Base-by-base conservation (phyloP, 2,113 vertebrate species). In the Leptocoma aspasia region DNA sequence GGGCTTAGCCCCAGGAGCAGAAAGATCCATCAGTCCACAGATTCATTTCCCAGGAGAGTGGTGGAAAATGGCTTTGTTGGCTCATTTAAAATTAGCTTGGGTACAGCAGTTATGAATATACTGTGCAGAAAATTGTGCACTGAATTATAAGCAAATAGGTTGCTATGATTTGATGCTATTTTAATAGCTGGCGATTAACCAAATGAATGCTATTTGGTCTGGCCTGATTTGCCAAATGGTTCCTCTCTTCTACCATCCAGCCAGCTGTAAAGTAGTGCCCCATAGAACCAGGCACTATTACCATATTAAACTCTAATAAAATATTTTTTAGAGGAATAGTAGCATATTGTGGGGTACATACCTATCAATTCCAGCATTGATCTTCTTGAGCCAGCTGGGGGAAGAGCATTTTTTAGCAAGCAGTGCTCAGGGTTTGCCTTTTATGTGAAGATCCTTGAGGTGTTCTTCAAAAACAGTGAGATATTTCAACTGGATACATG, bases 391-490 rank as follows among this genome's bases (percentile, higher is more conserved):
- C 97, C 98, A 3, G 96, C 95, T 13, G 95, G 81, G 1, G 95
- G 97, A 94, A 98, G 95, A n/a, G 87, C 96, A 95, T 98, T 99
- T 93, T 98, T 98, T 87, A 98, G 92, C 88, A 98, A 98, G 47
- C 96, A 97, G 4, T 97, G 94, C 21, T 97, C 93, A 44, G 96
- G 97, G 5, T 72, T 95, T 44, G 86, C 94, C 76, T 98, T 98
- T 93, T 98, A 95, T n/a, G 81, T 83, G 91, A 98, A 98, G 95
- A n/a, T 97, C 93, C 39, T 98, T 97, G 4, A 91, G 61, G 47
- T 98, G 98, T 24, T 95, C 89, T 75, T 98, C 98, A 21, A 88
- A 94, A 63, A 97, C 97, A 69, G 57, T 69, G 28, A 98, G 87
- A 37, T 97, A 87, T n/a, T 97, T 97, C 60, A 90, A 84, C 71